A percentile compares a stretch with the other conserved stretches of the same genome.
phyloP scores from a whole-genome alignment of 2,113 vertebrate species.

The Coptodon rendalli region DNA sequence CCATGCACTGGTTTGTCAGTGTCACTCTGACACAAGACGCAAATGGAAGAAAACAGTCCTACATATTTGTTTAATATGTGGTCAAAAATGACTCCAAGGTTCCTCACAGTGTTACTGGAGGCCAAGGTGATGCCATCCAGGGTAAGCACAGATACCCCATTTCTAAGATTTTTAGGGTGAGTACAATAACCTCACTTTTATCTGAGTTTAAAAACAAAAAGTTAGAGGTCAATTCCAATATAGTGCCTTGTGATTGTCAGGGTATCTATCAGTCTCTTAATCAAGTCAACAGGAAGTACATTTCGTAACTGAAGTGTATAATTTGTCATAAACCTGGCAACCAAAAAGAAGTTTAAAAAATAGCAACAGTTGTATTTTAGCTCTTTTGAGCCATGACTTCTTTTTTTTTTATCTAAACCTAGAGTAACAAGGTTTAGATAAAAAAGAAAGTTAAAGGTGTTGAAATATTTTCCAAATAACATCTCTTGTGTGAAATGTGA shows the following conservation, averaged over 20 bases:
- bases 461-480: not conserved
- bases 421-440: not conserved
- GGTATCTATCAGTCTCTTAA: not conserved
- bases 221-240: not conserved
- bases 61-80: not conserved
- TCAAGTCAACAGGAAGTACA: not conserved
- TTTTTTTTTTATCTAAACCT: not conserved
- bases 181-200: not conserved
- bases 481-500: not conserved
- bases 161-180: not conserved
- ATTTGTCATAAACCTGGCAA: not conserved
- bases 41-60: not conserved
- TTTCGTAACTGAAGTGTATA: not conserved
- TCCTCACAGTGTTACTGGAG: not conserved
- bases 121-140: not conserved
- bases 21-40: not conserved
- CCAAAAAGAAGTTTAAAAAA: not conserved
- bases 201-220: not conserved
- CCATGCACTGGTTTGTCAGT: not conserved
- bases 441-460: not conserved
- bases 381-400: not conserved
- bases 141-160: not conserved
- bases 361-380: not conserved
- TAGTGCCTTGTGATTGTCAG: not conserved
- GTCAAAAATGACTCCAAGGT: not conserved